Evolutionary conservation across 2,797 vertebrate genomes (phyloP).

Genomic region (Heliangelus exortis): DNA sequence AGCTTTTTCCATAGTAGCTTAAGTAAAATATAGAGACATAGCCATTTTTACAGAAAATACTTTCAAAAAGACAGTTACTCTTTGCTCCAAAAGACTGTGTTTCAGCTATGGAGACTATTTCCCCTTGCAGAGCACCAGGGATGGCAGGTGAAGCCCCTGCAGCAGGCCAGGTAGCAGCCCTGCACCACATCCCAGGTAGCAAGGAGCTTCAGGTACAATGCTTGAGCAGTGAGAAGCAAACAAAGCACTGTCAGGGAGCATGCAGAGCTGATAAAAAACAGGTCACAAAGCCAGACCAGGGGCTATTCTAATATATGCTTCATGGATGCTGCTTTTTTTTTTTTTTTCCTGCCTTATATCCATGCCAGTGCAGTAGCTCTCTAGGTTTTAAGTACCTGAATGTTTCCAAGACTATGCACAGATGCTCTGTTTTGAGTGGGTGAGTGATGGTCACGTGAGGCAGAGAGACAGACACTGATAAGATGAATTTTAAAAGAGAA

Average conservation of each 20-base stretch:
- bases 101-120: background rate
- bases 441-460: constrained; percentile 52
- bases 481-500: constrained; percentile 51
- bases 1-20: background rate
- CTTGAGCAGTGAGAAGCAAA: background rate
- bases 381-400: constrained; percentile 11
- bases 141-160: background rate
- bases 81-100: background rate
- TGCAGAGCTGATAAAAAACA: background rate
- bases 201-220: background rate
- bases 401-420: constrained; percentile 19
- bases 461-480: constrained; percentile 23
- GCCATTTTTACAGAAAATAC: background rate
- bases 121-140: background rate
- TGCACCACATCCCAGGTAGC: background rate
- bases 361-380: background rate
- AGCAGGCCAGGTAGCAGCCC: background rate
- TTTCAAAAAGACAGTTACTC: background rate
- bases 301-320: background rate
- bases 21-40: background rate
- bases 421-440: constrained; percentile 54
- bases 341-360: background rate
- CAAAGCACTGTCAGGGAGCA: background rate
- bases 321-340: background rate
- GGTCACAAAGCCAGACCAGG: background rate